Evolutionary conservation across 2,113 vertebrate genomes (phyloP).

Genomic region (Caloenas nicobarica): DNA sequence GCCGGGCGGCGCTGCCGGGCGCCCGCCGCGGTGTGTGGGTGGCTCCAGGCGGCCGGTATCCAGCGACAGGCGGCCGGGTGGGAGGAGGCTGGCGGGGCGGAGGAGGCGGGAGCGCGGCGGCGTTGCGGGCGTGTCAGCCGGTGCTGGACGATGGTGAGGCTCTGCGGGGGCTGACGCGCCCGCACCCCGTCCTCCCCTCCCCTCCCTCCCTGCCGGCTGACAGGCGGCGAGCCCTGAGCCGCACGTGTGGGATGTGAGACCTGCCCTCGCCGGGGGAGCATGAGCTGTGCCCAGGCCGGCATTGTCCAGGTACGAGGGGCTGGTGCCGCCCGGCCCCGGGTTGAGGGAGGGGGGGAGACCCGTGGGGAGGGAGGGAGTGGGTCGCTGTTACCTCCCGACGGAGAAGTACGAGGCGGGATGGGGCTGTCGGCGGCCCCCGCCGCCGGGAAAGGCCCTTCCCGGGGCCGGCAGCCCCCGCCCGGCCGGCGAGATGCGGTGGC

Average conservation of each 20-base stretch:
- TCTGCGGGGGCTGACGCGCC: background rate
- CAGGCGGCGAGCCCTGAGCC: background rate
- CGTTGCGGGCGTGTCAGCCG: constrained; percentile 15
- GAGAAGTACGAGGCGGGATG: background rate
- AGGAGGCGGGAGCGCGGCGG: constrained; percentile 51
- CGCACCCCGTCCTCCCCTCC: background rate
- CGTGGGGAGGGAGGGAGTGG: background rate
- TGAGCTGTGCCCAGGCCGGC: constrained; percentile 74
- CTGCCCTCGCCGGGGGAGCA: constrained; percentile 63
- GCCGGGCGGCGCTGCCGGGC: background rate
- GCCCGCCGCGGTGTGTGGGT: constrained; percentile 59
- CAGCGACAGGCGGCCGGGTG: constrained; percentile 37
- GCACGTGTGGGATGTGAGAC: constrained; percentile 60
- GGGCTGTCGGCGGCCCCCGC: background rate
- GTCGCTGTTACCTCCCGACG: background rate
- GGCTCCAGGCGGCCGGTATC: constrained; percentile 58
- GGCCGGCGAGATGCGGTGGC: background rate
- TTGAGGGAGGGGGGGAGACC: background rate
- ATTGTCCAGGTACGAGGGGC: constrained; percentile 75
- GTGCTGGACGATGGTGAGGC: constrained; percentile 20
- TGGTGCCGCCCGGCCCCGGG: background rate
- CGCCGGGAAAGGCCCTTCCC: background rate
- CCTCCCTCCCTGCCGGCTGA: background rate
- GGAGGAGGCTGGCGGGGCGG: constrained; percentile 53
- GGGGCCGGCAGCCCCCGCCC: background rate